phyloP scores from a whole-genome alignment of 2,888 invertebrate genomes.

The Cephus sareptanus region DNA sequence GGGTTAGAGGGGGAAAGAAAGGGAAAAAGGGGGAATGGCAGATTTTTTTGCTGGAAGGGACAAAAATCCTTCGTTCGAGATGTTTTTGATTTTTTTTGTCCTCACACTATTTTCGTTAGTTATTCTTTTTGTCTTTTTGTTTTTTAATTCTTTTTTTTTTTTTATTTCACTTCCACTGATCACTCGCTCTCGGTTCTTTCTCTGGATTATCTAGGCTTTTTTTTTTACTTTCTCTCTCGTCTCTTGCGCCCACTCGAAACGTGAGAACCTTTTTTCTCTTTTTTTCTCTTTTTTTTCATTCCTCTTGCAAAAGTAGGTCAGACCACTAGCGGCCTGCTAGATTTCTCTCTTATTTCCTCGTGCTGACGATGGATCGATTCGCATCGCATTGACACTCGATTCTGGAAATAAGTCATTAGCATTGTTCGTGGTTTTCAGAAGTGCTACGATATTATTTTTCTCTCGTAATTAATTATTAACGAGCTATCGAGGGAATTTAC shows the following conservation, averaged over 20 bases:
- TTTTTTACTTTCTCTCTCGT: not conserved
- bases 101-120: not conserved
- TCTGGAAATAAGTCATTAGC: not conserved
- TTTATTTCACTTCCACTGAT: not conserved
- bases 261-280: not conserved
- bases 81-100: not conserved
- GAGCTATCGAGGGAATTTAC: conserved; percentile 28
- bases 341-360: not conserved
- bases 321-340: not conserved
- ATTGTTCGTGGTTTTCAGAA: not conserved
- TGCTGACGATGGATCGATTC: not conserved
- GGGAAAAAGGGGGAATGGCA: not conserved
- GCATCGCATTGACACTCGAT: not conserved
- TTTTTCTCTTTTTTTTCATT: not conserved
- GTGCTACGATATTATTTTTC: conserved; percentile 28
- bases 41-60: not conserved
- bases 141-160: not conserved
- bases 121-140: not conserved
- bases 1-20: not conserved
- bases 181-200: not conserved
- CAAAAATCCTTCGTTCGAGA: not conserved
- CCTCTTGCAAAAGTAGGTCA: not conserved
- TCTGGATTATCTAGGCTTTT: not conserved
- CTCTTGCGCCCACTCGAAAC: not conserved
- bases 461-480: conserved; percentile 40